phyloP scores from a whole-genome alignment of 2,797 vertebrate species.

The Remorina albescens region DNA sequence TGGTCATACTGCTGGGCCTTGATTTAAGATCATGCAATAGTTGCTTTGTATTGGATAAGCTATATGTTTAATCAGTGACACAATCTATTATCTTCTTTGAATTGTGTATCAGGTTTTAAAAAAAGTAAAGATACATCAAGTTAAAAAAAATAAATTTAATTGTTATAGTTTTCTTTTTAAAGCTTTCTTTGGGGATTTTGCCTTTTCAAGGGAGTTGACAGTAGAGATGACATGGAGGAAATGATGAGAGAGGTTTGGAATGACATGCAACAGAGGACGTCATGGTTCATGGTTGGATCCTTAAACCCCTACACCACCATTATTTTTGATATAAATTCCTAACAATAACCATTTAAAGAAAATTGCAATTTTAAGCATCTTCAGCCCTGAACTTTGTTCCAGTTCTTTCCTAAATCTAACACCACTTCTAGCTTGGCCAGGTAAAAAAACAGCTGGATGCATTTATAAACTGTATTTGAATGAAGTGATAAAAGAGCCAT shows the following conservation, averaged over 20 bases:
- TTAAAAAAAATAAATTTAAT: too few relatives aligned
- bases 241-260: not conserved
- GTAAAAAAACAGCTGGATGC: conserved; percentile 52
- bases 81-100: not conserved
- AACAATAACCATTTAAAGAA: not conserved
- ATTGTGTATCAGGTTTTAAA: not conserved
- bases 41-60: not conserved
- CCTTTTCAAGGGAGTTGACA: not conserved
- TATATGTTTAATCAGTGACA: not conserved
- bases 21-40: not conserved
- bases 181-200: not conserved
- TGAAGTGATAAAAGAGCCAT: conserved; percentile 73
- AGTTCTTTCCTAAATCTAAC: conserved; percentile 28
- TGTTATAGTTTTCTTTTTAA: not conserved
- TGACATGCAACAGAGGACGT: not conserved
- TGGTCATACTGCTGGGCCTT: not conserved
- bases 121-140: not conserved
- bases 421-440: conserved; percentile 30
- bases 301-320: not conserved
- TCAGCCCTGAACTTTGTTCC: not conserved
- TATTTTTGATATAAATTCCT: not conserved
- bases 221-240: not conserved
- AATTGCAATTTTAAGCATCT: too few relatives aligned
- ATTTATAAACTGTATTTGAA: conserved; percentile 74
- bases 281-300: not conserved